Percentiles rank a stretch among this genome's conserved stretches.
These are phyloP conservation scores for Asobara japonica DNA, from an alignment of 1,140 invertebrate species.

Conservation along the genomic window DNA sequence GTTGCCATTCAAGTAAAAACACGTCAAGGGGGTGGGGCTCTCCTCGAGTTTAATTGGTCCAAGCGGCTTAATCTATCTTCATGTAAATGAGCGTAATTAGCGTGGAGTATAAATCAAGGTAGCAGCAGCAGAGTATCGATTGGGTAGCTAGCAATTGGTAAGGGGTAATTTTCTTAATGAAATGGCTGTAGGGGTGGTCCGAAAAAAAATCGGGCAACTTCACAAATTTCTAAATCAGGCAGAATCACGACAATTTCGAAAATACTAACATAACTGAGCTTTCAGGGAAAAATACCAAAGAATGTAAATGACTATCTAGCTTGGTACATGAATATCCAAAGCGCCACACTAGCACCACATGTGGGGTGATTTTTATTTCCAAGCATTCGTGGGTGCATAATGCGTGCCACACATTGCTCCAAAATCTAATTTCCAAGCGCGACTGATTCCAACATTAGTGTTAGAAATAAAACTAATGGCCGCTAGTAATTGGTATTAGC, in stretches of 20 bases:
- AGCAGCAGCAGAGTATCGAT: conserved; percentile 50
- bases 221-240: no score
- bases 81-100: conserved; percentile 64
- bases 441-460: conserved; percentile 52
- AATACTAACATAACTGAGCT: no score
- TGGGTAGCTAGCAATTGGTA: conserved; percentile 30
- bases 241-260: no score
- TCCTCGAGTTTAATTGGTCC: conserved; percentile 45
- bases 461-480: conserved; percentile 62
- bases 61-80: conserved; percentile 54
- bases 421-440: conserved; percentile 12
- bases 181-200: no score
- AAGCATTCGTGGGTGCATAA: neutral
- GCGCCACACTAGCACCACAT: no score
- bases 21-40: neutral
- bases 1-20: neutral
- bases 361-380: no score
- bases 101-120: conserved; percentile 59
- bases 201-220: no score
- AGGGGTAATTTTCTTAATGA: no score
- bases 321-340: no score
- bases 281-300: no score
- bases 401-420: conserved; percentile 1
- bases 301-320: no score
- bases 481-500: conserved; percentile 63